Conservation (phyloP, 1,140 invertebrate species). For the Eciton burchellii region DNA sequence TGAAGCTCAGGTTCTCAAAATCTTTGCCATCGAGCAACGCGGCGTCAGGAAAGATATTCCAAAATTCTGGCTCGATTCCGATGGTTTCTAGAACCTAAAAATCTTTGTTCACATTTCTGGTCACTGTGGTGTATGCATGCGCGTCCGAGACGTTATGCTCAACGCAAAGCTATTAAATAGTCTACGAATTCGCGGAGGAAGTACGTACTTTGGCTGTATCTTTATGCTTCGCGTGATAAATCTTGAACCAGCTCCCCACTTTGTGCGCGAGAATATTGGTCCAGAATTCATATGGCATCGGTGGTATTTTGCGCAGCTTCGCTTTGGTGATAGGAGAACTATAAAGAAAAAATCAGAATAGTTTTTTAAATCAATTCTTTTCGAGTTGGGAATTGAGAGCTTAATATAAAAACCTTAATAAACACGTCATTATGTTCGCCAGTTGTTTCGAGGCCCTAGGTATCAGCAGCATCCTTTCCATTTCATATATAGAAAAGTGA, state of each 20-base stretch:
- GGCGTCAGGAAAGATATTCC: constrained; percentile 84
- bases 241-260: constrained; percentile 86
- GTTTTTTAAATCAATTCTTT: not conserved
- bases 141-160: not conserved
- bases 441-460: constrained; percentile 87
- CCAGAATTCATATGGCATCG: constrained; percentile 88
- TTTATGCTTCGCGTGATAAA: constrained; percentile 83
- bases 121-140: constrained; percentile 35
- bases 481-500: constrained; percentile 87
- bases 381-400: not conserved
- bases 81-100: constrained; percentile 85
- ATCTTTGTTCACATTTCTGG: constrained; percentile 62
- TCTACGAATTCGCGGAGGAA: not conserved
- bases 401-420: constrained; percentile 83
- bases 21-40: constrained; percentile 85
- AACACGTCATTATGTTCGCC: constrained; percentile 87
- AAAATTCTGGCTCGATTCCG: constrained; percentile 86
- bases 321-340: constrained; percentile 79
- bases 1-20: constrained; percentile 87
- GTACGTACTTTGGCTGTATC: constrained; percentile 84
- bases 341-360: not conserved
- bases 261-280: constrained; percentile 85
- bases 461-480: constrained; percentile 88
- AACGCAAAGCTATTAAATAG: not conserved
- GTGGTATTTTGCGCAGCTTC: constrained; percentile 83